These are phyloP conservation scores for Drosophila conformis DNA, from an alignment of 2,888 invertebrate species.

Conservation along the genomic window DNA sequence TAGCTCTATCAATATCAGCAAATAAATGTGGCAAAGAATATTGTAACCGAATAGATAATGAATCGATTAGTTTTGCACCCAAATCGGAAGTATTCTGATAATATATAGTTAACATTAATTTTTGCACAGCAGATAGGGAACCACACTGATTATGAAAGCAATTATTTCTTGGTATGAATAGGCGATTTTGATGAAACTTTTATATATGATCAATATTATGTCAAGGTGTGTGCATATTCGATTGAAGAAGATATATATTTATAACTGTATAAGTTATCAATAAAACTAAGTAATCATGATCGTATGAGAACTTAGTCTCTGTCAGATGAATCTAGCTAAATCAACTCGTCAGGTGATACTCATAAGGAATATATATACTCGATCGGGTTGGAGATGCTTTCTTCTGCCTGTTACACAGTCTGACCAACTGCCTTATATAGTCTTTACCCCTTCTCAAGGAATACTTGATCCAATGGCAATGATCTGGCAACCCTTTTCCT, in stretches of 20 bases:
- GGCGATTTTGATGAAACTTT: neutral
- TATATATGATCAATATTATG: neutral
- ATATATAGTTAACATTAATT: neutral
- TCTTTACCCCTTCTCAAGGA: neutral
- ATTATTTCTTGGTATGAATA: neutral
- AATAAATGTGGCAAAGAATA: neutral
- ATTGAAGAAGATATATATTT: neutral
- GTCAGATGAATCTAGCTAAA: neutral
- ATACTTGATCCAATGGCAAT: neutral
- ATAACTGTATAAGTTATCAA: too few relatives aligned
- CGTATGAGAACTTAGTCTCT: too few relatives aligned
- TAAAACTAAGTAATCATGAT: too few relatives aligned
- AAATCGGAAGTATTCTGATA: constrained; percentile 12
- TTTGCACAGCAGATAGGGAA: neutral
- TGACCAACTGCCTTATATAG: neutral
- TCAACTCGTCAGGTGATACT: neutral
- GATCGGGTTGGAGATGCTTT: neutral
- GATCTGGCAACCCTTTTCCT: neutral
- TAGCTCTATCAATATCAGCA: neutral
- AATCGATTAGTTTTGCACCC: constrained; percentile 4
- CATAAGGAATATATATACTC: neutral
- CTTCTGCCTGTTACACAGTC: neutral
- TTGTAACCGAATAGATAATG: neutral
- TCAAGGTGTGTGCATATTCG: neutral
- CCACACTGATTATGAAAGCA: neutral